Percentiles rank a stretch among this genome's conserved stretches.
phyloP scores from a whole-genome alignment of 1,140 invertebrate genomes.

The Latrodectus geometricus region DNA sequence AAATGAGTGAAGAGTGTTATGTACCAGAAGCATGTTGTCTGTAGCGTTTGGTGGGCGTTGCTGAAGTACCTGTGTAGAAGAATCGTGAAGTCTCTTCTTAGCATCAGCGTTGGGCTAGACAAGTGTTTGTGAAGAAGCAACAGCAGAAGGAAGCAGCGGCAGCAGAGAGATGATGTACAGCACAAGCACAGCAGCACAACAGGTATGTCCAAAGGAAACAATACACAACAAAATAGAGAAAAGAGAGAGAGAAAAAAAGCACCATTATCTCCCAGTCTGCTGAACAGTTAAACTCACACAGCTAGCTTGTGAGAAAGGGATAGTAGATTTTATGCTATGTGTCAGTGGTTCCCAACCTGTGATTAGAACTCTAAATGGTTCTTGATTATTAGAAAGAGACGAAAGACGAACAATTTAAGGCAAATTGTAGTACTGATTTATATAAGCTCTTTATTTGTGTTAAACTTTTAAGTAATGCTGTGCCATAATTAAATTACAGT shows the following conservation, averaged over 20 bases:
- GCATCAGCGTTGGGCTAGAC: constrained; percentile 51
- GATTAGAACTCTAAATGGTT: too few species aligned
- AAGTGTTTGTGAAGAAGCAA: constrained; percentile 30
- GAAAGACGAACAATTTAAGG: too few species aligned
- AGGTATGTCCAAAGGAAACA: constrained; percentile 36
- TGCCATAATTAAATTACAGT: too few species aligned
- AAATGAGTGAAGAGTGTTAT: constrained; percentile 4
- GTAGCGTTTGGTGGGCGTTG: constrained; percentile 37
- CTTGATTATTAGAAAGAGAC: too few species aligned
- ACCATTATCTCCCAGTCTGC: constrained; percentile 29
- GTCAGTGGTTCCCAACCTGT: neutral
- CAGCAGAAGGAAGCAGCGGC: neutral
- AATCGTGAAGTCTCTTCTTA: constrained; percentile 54
- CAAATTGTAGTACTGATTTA: too few species aligned
- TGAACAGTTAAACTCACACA: constrained; percentile 39
- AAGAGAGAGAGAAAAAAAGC: constrained; percentile 42
- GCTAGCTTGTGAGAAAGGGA: constrained; percentile 22
- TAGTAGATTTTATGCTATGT: constrained; percentile 40
- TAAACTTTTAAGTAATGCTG: too few species aligned
- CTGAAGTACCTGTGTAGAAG: constrained; percentile 39
- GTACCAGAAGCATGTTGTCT: constrained; percentile 57
- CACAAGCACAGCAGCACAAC: constrained; percentile 26
- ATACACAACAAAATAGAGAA: constrained; percentile 53
- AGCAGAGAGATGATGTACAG: constrained; percentile 13
- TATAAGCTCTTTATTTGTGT: too few species aligned